phyloP scores from a whole-genome alignment of 2,797 vertebrate genomes.

The Epinephelus malabaricus region DNA sequence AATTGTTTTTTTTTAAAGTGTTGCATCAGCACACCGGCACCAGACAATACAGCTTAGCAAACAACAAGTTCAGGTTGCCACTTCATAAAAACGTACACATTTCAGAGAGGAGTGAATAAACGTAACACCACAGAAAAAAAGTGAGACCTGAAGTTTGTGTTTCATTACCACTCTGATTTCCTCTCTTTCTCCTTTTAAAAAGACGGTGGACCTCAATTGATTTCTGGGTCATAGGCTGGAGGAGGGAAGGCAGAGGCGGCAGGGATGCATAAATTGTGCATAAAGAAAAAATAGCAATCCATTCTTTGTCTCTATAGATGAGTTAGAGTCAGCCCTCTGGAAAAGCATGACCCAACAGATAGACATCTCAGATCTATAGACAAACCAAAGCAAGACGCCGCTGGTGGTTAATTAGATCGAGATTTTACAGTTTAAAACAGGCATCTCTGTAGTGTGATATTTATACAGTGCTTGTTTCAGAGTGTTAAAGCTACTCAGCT shows the following conservation, averaged over 20 bases:
- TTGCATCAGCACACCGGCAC: slow-evolving; percentile 47
- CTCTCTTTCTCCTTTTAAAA: not conserved
- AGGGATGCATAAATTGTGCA: slow-evolving; percentile 18
- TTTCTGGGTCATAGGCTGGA: slow-evolving; percentile 33
- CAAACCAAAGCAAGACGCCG: slow-evolving; percentile 2
- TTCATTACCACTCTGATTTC: not conserved
- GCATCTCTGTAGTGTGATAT: slow-evolving; percentile 1
- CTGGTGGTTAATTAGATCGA: slow-evolving; percentile 17
- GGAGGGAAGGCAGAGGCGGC: not conserved
- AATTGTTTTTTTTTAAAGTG: slow-evolving; percentile 55
- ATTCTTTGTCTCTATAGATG: slow-evolving; percentile 7
- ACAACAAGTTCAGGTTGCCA: slow-evolving; percentile 18
- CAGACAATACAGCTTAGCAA: slow-evolving; percentile 19
- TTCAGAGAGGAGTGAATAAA: not conserved
- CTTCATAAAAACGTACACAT: slow-evolving; percentile 13
- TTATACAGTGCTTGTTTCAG: slow-evolving; percentile 7
- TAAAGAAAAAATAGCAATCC: slow-evolving; percentile 19
- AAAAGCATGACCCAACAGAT: slow-evolving; percentile 18
- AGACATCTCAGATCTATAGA: slow-evolving; percentile 1
- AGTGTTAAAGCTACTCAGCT: slow-evolving; percentile 10
- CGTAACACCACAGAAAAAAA: not conserved
- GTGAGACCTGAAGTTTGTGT: not conserved
- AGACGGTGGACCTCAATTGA: slow-evolving; percentile 8
- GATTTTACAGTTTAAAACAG: slow-evolving; percentile 11
- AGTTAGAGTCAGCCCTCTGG: not conserved